Percentiles rank a stretch among this genome's conserved stretches.
Conservation (phyloP, 1,140 invertebrate genomes). For the Drosophila fuyamai region DNA sequence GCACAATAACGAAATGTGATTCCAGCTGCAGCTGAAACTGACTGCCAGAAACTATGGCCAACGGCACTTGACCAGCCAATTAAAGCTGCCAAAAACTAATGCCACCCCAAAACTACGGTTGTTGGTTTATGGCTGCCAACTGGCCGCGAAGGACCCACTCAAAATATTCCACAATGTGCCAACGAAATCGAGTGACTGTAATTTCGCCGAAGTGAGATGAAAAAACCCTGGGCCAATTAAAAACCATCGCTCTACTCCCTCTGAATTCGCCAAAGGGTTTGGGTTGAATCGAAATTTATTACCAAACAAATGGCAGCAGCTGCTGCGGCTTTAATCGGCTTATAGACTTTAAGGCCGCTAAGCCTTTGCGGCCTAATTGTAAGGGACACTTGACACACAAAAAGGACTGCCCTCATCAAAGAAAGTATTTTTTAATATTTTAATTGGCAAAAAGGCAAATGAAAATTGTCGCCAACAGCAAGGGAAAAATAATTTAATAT, state of each 20-base stretch:
- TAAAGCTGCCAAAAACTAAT: conserved; percentile 50
- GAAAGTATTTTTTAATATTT: conserved; percentile 51
- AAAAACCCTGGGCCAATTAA: conserved; percentile 46
- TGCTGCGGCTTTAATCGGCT: conserved; percentile 61
- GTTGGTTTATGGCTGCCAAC: conserved; percentile 46
- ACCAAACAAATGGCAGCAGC: conserved; percentile 62
- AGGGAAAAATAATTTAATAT: conserved; percentile 26
- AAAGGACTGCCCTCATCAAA: conserved; percentile 43
- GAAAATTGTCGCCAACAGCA: conserved; percentile 23
- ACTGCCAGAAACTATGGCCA: conserved; percentile 12
- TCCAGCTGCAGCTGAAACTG: conserved; percentile 2
- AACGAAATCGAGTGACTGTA: conserved; percentile 29
- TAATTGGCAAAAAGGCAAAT: conserved; percentile 55
- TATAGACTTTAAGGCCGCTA: conserved; percentile 61
- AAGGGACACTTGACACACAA: conserved; percentile 45
- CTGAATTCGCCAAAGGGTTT: conserved; percentile 35
- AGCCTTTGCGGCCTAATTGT: conserved; percentile 63
- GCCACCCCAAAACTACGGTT: conserved; percentile 62
- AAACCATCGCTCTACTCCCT: conserved; percentile 26
- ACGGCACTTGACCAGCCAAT: conserved; percentile 38
- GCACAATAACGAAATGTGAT: conserved; percentile 19
- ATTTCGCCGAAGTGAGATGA: conserved; percentile 19
- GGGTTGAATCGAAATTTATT: conserved; percentile 55
- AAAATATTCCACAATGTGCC: conserved; percentile 49
- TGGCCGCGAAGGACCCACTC: conserved; percentile 21